Percentiles rank a stretch among this genome's conserved stretches.
Evolutionary conservation across 2,797 vertebrate species (phyloP).

Genomic region (Anguilla pacifica): DNA sequence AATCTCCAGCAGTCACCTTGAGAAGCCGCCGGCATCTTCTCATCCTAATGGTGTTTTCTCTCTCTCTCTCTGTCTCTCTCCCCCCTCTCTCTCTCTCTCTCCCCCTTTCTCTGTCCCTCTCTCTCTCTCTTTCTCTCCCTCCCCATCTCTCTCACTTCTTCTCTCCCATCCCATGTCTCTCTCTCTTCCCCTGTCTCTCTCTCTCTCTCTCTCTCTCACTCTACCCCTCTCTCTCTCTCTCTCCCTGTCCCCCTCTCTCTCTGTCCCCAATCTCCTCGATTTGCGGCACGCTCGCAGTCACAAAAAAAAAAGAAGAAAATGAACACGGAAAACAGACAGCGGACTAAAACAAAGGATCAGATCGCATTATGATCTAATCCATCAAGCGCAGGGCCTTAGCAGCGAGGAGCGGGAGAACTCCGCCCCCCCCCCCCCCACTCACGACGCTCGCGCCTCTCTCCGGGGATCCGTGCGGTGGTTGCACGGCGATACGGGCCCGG

Average conservation of each 20-base stretch:
- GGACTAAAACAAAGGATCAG: constrained; percentile 42
- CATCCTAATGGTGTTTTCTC: constrained; percentile 60
- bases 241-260: neutral
- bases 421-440: too few species aligned
- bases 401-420: neutral
- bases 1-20: constrained; percentile 64
- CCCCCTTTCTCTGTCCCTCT: too few species aligned
- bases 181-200: neutral
- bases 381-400: constrained; percentile 29
- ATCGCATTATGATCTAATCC: constrained; percentile 56
- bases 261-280: constrained; percentile 32
- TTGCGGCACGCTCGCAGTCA: neutral
- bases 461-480: neutral
- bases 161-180: neutral
- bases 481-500: neutral
- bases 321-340: constrained; percentile 20
- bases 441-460: neutral
- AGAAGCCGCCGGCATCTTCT: constrained; percentile 45
- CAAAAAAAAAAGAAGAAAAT: constrained; percentile 2
- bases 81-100: constrained; percentile 32
- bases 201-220: neutral
- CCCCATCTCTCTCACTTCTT: constrained; percentile 32
- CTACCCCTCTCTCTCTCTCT: constrained; percentile 12
- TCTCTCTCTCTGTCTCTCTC: neutral
- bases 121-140: constrained; percentile 27